These are phyloP conservation scores for Psophia crepitans DNA, from an alignment of 2,113 vertebrate species.

Conservation along the genomic window DNA sequence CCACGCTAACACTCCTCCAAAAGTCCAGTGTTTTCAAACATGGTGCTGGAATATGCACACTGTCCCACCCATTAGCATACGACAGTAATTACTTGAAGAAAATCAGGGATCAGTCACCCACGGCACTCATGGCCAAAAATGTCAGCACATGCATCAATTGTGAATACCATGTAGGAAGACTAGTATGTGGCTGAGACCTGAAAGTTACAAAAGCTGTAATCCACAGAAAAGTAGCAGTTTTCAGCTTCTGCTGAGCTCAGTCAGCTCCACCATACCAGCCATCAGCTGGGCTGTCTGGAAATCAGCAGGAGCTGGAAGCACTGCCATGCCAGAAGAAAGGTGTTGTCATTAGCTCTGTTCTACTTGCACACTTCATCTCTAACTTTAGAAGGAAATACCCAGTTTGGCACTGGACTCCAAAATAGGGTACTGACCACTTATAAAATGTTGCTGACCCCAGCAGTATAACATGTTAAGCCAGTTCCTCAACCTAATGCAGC, in stretches of 20 bases:
- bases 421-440: background rate
- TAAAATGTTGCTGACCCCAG: background rate
- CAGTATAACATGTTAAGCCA: background rate
- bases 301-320: background rate
- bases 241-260: background rate
- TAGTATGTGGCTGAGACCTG: background rate
- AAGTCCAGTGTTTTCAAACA: background rate
- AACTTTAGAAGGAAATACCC: background rate
- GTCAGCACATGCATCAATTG: background rate
- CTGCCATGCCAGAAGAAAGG: background rate
- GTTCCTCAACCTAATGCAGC: background rate
- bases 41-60: background rate
- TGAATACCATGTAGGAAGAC: background rate
- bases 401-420: background rate
- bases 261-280: background rate
- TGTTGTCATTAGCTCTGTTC: background rate
- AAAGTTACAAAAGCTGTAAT: background rate
- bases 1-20: rapidly evolving
- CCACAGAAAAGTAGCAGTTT: background rate
- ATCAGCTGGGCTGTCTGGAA: background rate
- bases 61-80: background rate
- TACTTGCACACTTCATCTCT: background rate
- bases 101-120: background rate
- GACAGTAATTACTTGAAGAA: background rate
- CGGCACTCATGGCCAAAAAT: background rate